These are phyloP conservation scores for Apis florea DNA, from an alignment of 1,140 invertebrate genomes.

Conservation along the genomic window DNA sequence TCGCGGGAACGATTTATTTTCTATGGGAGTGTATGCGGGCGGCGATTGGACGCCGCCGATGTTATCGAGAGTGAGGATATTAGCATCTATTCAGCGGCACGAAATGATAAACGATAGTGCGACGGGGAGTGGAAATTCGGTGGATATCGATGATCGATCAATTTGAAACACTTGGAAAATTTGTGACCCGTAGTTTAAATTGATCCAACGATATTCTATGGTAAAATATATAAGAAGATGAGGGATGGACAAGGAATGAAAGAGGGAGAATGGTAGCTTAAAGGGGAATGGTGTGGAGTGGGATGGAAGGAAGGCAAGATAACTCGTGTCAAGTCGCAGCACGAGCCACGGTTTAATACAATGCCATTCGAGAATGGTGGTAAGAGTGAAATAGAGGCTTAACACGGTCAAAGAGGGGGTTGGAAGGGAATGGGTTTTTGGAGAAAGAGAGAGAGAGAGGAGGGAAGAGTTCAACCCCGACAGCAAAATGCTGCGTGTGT, in stretches of 20 bases:
- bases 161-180: constrained; percentile 37
- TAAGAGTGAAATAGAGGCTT: constrained; percentile 40
- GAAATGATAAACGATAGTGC: constrained; percentile 25
- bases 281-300: background rate
- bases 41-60: background rate
- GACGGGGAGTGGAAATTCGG: constrained; percentile 15
- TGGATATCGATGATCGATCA: constrained; percentile 38
- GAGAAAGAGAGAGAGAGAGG: constrained; percentile 52
- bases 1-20: background rate
- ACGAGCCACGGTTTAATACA: constrained; percentile 64
- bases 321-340: constrained; percentile 62
- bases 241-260: background rate
- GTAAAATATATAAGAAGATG: background rate
- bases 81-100: constrained; percentile 4
- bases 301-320: constrained; percentile 25
- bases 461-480: constrained; percentile 52
- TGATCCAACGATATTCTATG: constrained; percentile 46
- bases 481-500: constrained; percentile 67
- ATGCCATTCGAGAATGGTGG: constrained; percentile 40
- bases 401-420: constrained; percentile 14
- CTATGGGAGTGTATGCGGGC: background rate
- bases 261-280: background rate
- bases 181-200: constrained; percentile 56
- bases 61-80: constrained; percentile 2
- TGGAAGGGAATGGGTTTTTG: constrained; percentile 14